Percentiles rank a stretch among this genome's conserved stretches.
Conservation (phyloP, 2,113 vertebrate species). For the Cathartes aura region DNA sequence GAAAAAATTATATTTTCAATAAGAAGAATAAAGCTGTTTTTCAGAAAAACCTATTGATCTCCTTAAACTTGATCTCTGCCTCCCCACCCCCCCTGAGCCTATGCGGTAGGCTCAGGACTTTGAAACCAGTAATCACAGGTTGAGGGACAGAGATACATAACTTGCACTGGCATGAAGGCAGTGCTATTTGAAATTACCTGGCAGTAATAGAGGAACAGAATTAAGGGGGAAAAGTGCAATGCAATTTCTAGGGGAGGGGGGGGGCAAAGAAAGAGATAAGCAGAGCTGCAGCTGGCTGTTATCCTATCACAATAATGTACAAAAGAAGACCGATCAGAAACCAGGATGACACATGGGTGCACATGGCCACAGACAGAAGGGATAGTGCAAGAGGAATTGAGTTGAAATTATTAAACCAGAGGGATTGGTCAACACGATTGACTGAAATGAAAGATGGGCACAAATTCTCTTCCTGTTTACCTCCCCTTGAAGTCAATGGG, state of each 20-base stretch:
- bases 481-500: not conserved
- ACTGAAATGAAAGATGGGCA: not conserved
- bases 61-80: not conserved
- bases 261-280: not conserved
- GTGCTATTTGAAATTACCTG: not conserved
- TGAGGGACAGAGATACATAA: not conserved
- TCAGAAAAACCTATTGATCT: not conserved
- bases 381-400: not conserved
- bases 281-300: not conserved
- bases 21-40: constrained; percentile 15
- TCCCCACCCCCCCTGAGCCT: not conserved
- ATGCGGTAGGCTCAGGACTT: not conserved
- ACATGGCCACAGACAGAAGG: not conserved
- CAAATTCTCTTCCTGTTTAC: not conserved
- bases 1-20: not conserved
- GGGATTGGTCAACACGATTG: not conserved
- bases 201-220: not conserved
- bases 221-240: not conserved
- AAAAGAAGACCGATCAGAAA: not conserved
- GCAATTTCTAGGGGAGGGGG: not conserved
- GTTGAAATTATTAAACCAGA: not conserved
- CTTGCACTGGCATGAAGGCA: not conserved
- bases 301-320: not conserved
- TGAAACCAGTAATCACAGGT: not conserved
- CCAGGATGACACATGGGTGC: not conserved